phyloP scores from a whole-genome alignment of 2,888 invertebrate species.

The Quadroppia sp. region DNA sequence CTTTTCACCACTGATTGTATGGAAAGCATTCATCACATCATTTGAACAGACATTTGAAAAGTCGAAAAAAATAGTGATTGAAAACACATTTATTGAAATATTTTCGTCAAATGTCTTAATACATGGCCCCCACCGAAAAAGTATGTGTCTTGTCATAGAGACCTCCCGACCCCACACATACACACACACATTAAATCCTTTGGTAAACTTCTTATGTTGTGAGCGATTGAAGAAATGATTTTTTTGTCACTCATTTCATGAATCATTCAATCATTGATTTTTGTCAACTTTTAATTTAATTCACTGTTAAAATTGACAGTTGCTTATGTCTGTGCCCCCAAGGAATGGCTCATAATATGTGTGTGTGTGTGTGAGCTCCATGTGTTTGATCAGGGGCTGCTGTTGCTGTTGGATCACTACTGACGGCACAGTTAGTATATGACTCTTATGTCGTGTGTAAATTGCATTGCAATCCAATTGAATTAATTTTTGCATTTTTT shows the following conservation, averaged over 20 bases:
- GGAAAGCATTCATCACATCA: too few species aligned
- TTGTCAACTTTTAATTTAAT: neutral
- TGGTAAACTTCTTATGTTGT: neutral
- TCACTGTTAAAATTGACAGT: neutral
- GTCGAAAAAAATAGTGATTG: slow-evolving; percentile 1
- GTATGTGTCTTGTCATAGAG: neutral
- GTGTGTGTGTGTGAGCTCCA: too few species aligned
- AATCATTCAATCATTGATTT: too few species aligned
- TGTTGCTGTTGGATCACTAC: neutral
- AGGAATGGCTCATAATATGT: neutral
- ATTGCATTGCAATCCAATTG: slow-evolving; percentile 1
- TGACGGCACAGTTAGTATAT: neutral
- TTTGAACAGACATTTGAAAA: neutral
- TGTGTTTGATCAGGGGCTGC: neutral
- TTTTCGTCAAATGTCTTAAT: slow-evolving; percentile 2
- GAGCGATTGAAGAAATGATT: too few species aligned
- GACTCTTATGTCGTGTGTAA: neutral
- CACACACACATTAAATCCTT: neutral
- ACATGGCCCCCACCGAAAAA: neutral
- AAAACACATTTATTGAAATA: neutral
- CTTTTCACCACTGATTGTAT: too few species aligned
- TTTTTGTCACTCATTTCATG: too few species aligned
- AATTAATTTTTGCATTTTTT: slow-evolving; percentile 6
- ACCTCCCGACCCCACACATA: slow-evolving; percentile 4
- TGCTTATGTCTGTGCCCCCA: neutral